Base-by-base conservation (phyloP, 2,113 vertebrate species). In the Cavia aperea region DNA sequence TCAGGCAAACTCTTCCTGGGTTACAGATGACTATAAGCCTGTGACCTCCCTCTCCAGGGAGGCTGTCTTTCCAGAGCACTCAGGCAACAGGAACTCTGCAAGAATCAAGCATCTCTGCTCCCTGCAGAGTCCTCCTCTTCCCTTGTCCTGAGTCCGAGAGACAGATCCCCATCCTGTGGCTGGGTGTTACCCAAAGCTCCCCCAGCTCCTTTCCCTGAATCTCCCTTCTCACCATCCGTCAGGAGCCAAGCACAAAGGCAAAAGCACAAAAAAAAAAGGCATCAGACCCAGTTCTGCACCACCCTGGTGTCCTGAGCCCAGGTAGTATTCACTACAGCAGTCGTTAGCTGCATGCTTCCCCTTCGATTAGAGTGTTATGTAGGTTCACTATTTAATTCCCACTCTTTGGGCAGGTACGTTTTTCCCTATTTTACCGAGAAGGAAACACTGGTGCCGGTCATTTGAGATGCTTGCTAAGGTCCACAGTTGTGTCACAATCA, bases 1-100 rank as follows among this genome's bases (percentile, higher is more conserved):
- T 78, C 16, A 39, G 49, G 51, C 29, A 89, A 43, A 89, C 93
- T 96, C 62, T 88, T 88, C 72, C 58, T 63, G 39, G 39, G 56
- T 89, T 58, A 86, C 39, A 43, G 46, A 11, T n/a, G 56, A 68
- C 31, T 7, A 5, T 86, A 72, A 87, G 56, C 85, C 54, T 33
- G 24, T 65, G 54, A 81, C 36, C 31, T 85, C 29, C 54, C 18
- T 70, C 15, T 86, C n/a, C 39, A 49, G 56, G 39, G 65, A 81
- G 72, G 62, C 36, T 39, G 51, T 54, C 58, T 58, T 89, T 79
- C 81, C 0, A 0, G 31, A 92, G 75, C 75, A 54, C 43, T 83
- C n/a, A 62, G 31, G 31, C 68, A 63, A 73, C 73, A 89, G 54
- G 36, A 18, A n/a, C 86, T 43, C 65, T 13, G 81, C 14, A 0